Evolutionary conservation across 1,140 invertebrate genomes (phyloP).

Genomic region (Drosophila cardini): DNA sequence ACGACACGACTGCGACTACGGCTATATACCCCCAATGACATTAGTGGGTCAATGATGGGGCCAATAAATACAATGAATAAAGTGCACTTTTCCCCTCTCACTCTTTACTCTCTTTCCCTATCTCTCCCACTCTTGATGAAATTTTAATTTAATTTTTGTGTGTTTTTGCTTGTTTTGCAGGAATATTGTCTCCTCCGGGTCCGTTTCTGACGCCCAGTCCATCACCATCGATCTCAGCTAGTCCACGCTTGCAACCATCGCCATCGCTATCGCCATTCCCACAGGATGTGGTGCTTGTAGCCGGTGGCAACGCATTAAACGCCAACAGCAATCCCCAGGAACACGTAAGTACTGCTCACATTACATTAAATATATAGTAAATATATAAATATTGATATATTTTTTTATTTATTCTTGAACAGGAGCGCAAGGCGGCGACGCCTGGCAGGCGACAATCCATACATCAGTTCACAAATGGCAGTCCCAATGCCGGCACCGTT

Average conservation of each 20-base stretch:
- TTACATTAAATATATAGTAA: slow-evolving; percentile 14
- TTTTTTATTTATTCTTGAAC: slow-evolving; percentile 2
- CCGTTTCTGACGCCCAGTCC: slow-evolving; percentile 85
- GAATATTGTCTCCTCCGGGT: slow-evolving; percentile 85
- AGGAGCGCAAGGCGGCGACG: slow-evolving; percentile 85
- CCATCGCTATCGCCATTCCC: slow-evolving; percentile 84
- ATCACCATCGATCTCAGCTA: slow-evolving; percentile 85
- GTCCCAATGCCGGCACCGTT: slow-evolving; percentile 84
- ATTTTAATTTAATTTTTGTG: slow-evolving; percentile 20
- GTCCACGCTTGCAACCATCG: slow-evolving; percentile 84
- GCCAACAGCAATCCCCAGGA: slow-evolving; percentile 83
- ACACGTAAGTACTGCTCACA: slow-evolving; percentile 70
- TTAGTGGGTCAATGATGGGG: slow-evolving; percentile 53
- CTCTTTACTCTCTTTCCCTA: too few species aligned
- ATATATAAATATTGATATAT: background rate
- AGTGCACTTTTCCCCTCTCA: slow-evolving; percentile 26
- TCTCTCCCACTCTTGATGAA: background rate
- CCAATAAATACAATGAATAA: slow-evolving; percentile 40
- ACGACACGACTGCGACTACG: background rate
- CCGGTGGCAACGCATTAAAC: slow-evolving; percentile 81
- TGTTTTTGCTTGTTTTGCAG: slow-evolving; percentile 58
- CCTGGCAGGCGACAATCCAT: slow-evolving; percentile 84
- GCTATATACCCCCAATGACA: slow-evolving; percentile 6
- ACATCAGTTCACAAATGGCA: slow-evolving; percentile 84
- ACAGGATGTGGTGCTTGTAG: slow-evolving; percentile 84